Evolutionary conservation across 2,888 invertebrate species (phyloP), one percentile per base, ranked within the genome.

Genomic region (Rhopalosiphum nymphaeae): DNA sequence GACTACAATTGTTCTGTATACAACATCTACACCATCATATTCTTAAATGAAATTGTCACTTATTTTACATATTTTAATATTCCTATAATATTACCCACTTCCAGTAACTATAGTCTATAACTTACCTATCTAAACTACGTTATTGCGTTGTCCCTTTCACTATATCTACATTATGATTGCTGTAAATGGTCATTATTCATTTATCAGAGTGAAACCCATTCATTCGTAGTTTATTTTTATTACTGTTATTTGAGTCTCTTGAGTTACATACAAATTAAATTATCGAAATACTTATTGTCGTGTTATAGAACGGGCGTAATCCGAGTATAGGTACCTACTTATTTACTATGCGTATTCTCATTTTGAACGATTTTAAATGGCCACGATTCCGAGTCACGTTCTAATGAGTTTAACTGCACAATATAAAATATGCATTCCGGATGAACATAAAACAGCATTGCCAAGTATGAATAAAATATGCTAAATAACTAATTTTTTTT

Each of bases 351-450:
- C 36, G 36, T 78, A 87, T 91, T 78, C 25, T 78, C 11, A 25
- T 78, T 84, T 84, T 56, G n/a, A 90, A 67, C 10, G 29, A 57
- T 89, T 85, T 91, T 85, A 29, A 85, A 57, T 29, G 9, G 13
- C 56, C 85, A 91, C 91, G 91, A 85, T 91, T 85, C n/a, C 29
- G 44, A 91, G 85, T 91, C 91, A 91, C 91, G 91, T 91, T 57
- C 44, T 56, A 42, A 44, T 44, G 61, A 57, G 53, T 25, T 53
- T 26, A 88, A 88, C 53, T 36, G n/a, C 29, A 57, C 16, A 89
- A 61, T 44, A 89, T 46, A 42, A 61, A 89, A 57, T 89, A 89
- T 13, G 61, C 16, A 10, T 89, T 61, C 16, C 44, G n/a, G 10
- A 36, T 53, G 36, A n/a, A 42, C 25, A 56, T 21, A 56, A 10